These are phyloP conservation scores for Pygmarrhopalites habei DNA, from an alignment of 1,140 invertebrate species.

Conservation along the genomic window DNA sequence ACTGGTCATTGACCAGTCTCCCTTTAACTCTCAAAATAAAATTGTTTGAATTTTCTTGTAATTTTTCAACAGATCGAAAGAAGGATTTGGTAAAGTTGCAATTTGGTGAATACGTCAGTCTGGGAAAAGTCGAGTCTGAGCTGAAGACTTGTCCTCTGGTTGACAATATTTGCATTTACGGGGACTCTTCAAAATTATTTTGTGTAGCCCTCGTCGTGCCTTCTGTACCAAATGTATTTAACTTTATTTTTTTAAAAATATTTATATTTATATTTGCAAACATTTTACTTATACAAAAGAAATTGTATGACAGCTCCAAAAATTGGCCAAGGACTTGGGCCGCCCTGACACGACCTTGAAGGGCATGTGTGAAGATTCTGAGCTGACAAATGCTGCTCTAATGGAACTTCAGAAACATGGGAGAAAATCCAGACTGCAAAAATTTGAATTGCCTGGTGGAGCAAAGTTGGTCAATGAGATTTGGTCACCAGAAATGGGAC, in stretches of 20 bases:
- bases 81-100: constrained; percentile 97
- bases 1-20: too few species aligned
- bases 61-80: constrained; percentile 94
- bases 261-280: too few species aligned
- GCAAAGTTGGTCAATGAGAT: constrained; percentile 79
- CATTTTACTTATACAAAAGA: too few species aligned
- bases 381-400: constrained; percentile 66
- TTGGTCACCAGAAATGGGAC: constrained; percentile 92
- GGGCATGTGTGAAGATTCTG: constrained; percentile 63
- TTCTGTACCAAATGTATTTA: constrained; percentile 14
- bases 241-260: too few species aligned
- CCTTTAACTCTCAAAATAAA: constrained; percentile 10
- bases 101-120: constrained; percentile 91
- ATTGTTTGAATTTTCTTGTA: constrained; percentile 28
- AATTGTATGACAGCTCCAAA: too few species aligned
- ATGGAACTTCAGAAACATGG: constrained; percentile 69
- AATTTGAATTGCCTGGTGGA: constrained; percentile 85
- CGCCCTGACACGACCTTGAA: too few species aligned
- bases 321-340: too few species aligned
- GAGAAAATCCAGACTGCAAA: constrained; percentile 75
- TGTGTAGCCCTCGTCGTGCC: constrained; percentile 88
- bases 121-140: constrained; percentile 83
- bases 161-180: constrained; percentile 93
- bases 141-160: constrained; percentile 86
- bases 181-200: constrained; percentile 72